Percentiles rank a stretch among this genome's conserved stretches.
phyloP scores from a whole-genome alignment of 2,888 invertebrate genomes.

The Perizoma flavofasciatum region DNA sequence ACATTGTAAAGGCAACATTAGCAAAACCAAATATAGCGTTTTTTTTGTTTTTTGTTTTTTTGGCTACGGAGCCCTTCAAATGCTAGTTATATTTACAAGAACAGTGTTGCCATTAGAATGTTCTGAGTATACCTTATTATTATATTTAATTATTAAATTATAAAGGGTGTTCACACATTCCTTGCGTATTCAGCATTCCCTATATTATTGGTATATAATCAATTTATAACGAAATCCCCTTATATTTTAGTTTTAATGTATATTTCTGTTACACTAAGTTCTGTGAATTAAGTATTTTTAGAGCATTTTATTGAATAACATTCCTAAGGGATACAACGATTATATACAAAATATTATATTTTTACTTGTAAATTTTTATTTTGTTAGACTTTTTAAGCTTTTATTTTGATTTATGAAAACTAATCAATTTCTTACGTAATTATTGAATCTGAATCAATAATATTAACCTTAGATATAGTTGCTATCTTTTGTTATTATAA shows the following conservation, averaged over 20 bases:
- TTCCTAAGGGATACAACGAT: slow-evolving; percentile 76
- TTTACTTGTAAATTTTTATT: slow-evolving; percentile 77
- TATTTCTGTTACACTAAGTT: slow-evolving; percentile 63
- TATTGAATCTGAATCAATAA: slow-evolving; percentile 39
- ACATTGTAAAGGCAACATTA: slow-evolving; percentile 14
- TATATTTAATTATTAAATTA: neutral
- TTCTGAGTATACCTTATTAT: slow-evolving; percentile 35
- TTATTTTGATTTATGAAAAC: slow-evolving; percentile 43
- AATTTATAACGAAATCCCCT: slow-evolving; percentile 29
- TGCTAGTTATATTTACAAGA: neutral
- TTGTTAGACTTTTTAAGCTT: slow-evolving; percentile 69
- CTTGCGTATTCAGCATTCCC: slow-evolving; percentile 55
- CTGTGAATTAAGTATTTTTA: slow-evolving; percentile 68
- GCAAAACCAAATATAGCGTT: neutral
- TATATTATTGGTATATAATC: slow-evolving; percentile 55
- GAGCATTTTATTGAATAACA: slow-evolving; percentile 61
- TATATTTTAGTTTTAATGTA: slow-evolving; percentile 54
- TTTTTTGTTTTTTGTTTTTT: too few species aligned
- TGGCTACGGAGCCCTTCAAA: too few species aligned
- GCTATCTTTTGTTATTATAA: slow-evolving; percentile 65
- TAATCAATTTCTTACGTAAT: slow-evolving; percentile 49
- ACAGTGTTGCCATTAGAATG: neutral
- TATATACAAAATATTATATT: slow-evolving; percentile 62
- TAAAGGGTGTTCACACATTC: slow-evolving; percentile 44
- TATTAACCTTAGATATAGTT: slow-evolving; percentile 54